Evolutionary conservation across 1,140 invertebrate species (phyloP).

Genomic region (Neotoxoptera formosana): DNA sequence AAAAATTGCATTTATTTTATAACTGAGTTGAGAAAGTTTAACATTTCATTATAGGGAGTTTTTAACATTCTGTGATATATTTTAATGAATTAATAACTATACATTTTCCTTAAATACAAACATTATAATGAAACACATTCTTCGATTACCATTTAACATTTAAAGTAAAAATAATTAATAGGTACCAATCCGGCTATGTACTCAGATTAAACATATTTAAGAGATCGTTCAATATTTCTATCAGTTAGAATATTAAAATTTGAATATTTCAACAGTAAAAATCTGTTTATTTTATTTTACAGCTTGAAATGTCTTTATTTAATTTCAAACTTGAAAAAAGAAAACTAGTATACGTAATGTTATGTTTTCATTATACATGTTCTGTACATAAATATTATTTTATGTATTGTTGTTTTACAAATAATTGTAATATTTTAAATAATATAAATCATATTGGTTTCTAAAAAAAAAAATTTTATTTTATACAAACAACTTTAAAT

Average conservation of each 20-base stretch:
- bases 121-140: background rate
- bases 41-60: background rate
- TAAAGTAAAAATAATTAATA: background rate
- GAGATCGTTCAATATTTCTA: background rate
- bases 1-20: background rate
- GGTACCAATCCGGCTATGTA: background rate
- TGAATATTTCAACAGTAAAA: background rate
- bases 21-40: background rate
- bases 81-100: background rate
- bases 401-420: background rate
- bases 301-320: background rate
- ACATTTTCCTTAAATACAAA: background rate
- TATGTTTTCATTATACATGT: too few species aligned
- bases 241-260: background rate
- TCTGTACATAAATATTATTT: background rate
- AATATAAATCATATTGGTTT: too few species aligned
- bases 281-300: background rate
- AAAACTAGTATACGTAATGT: too few species aligned
- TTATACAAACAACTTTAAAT: background rate
- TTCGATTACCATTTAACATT: background rate
- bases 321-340: background rate
- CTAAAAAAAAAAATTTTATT: too few species aligned
- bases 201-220: background rate
- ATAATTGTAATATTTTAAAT: too few species aligned
- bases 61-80: background rate